A percentile compares a stretch with the other conserved stretches of the same genome.
phyloP scores from a whole-genome alignment of 2,888 invertebrate species.

The Sycophila texana region DNA sequence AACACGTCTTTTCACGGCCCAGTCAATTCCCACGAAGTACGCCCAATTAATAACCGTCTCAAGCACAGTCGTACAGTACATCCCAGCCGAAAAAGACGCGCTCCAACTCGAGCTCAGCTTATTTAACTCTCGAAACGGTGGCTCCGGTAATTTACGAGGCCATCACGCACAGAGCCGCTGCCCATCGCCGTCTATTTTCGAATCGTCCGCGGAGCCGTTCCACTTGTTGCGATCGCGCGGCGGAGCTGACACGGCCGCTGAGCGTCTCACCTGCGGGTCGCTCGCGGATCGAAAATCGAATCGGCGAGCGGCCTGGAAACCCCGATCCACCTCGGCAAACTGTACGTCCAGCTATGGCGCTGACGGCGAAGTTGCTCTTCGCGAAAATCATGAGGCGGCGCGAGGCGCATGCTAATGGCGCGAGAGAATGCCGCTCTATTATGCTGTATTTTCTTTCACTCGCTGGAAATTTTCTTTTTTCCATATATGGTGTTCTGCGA shows the following conservation, averaged over 20 bases:
- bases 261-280: not conserved
- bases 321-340: conserved; percentile 11
- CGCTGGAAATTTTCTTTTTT: no score
- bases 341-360: not conserved
- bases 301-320: conserved; percentile 29
- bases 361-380: conserved; percentile 29
- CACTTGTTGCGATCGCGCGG: not conserved
- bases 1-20: no score
- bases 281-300: conserved; percentile 14
- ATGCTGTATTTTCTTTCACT: not conserved
- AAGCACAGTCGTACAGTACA: no score
- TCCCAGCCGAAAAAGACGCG: no score
- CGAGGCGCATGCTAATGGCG: not conserved
- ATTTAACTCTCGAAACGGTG: conserved; percentile 10
- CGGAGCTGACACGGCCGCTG: not conserved
- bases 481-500: no score
- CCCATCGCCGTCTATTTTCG: not conserved
- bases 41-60: no score
- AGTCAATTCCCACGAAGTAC: no score
- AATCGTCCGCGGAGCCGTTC: conserved; percentile 1
- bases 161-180: not conserved
- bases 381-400: not conserved
- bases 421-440: conserved; percentile 6
- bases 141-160: conserved; percentile 23
- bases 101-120: no score